Base-by-base conservation (phyloP, 2,797 vertebrate genomes). In the Etheostoma nigrum region DNA sequence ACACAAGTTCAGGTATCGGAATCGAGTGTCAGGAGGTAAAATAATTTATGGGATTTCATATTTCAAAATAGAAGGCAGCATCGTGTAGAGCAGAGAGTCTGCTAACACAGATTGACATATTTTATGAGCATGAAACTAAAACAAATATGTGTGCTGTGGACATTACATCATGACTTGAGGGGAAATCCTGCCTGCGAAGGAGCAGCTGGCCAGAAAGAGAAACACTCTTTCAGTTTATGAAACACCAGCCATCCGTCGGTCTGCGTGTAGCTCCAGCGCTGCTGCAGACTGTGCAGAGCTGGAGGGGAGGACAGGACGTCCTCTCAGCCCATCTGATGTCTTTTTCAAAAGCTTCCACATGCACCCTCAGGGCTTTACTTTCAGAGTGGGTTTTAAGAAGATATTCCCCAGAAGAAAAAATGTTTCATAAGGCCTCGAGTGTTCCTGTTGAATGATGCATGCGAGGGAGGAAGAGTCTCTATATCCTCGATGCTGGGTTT, bases 351-450 rank as follows among this genome's bases (percentile, higher is more conserved):
- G 77, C 66, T 62, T 54, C 33, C 47, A 3, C 62, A 23, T 23
- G 21, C 21, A 54, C 67, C 69, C 72, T 49, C 36, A 0, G 49
- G 80, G 49, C 40, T 82, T 83, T 48, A 51, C 65, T 74, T 70
- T 74, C 65, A 36, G 72, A 83, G 51, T 58, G 45, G 49, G 54
- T 74, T 79, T 74, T 76, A 83, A 83, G 72, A 58, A 81, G 73
- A 81, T 83, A 85, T 76, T 70, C 74, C 65, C 45, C 12, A 30
- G 47, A 23, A 62, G 48, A 76, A 78, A 57, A 69, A 66, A 45
- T 15, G 0, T 66, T 72, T 47, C 16, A 10, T 82, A 67, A 83
- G 75, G 72, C 72, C 53, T 2, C 0, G 58, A 76, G 75, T 74
- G 63, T 62, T 47, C 13, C 33, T 45, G 66, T 44, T 64, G 60